Percentiles rank a stretch among this genome's conserved stretches.
Evolutionary conservation across 2,797 vertebrate species (phyloP).

Genomic region (Falco peregrinus): DNA sequence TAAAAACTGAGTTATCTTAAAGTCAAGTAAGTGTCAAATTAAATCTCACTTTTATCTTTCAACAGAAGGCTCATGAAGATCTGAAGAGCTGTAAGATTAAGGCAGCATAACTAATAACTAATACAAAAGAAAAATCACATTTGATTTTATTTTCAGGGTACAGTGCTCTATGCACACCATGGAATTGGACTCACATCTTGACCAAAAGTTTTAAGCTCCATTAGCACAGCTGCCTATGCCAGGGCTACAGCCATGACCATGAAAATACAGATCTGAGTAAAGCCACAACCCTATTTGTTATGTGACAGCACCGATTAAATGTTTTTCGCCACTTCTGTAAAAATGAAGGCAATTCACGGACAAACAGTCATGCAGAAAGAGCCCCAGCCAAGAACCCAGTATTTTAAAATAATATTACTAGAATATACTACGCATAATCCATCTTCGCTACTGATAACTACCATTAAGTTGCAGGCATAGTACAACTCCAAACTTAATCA

Average conservation of each 20-base stretch:
- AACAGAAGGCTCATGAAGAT: background rate
- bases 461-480: background rate
- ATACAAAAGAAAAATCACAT: background rate
- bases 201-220: background rate
- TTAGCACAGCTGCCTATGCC: background rate
- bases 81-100: background rate
- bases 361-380: background rate
- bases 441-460: background rate
- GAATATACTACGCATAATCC: background rate
- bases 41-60: constrained; percentile 23
- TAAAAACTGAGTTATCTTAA: constrained; percentile 28
- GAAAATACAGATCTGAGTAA: background rate
- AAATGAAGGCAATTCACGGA: background rate
- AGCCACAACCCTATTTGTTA: background rate
- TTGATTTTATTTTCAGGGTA: background rate
- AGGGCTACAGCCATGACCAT: background rate
- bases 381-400: background rate
- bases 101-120: background rate
- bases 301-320: background rate
- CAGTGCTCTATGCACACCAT: accelerated
- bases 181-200: accelerated
- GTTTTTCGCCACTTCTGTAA: background rate
- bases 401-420: background rate
- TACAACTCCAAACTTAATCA: background rate
- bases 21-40: constrained; percentile 47